phyloP scores from a whole-genome alignment of 2,797 vertebrate species.

The Chelonia mydas region DNA sequence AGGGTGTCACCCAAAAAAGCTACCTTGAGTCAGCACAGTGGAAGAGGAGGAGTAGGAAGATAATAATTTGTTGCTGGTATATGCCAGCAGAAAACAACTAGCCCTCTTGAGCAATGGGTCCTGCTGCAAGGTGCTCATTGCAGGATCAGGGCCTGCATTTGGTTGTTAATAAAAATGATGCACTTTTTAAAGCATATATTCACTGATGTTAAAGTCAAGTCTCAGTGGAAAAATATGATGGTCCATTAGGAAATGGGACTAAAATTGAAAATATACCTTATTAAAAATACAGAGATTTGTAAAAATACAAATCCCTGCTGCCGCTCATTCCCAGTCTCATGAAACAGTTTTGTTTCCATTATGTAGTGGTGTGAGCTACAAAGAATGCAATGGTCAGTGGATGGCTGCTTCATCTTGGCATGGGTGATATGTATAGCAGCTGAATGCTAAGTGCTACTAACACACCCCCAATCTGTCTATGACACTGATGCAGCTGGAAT shows the following conservation, averaged over 20 bases:
- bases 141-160: not conserved
- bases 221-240: not conserved
- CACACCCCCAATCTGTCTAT: conserved; percentile 68
- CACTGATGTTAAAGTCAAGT: not conserved
- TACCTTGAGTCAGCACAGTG: not conserved
- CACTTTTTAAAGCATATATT: not conserved
- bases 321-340: not conserved
- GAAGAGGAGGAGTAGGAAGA: not conserved
- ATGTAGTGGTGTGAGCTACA: not conserved
- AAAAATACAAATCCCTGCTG: not conserved
- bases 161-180: not conserved
- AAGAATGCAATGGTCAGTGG: not conserved
- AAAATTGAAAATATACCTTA: not conserved
- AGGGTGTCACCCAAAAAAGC: not conserved
- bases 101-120: not conserved
- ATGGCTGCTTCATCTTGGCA: conserved; percentile 35
- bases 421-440: conserved; percentile 21
- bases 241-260: not conserved
- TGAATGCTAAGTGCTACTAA: conserved; percentile 24
- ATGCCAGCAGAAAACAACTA: rapidly evolving
- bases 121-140: not conserved
- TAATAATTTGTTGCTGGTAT: not conserved
- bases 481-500: conserved; percentile 30
- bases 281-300: conserved; percentile 4
- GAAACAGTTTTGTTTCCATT: not conserved